Percentiles rank a stretch among this genome's conserved stretches.
Evolutionary conservation across 2,113 vertebrate species (phyloP).

Genomic region (Elanus axillaris): DNA sequence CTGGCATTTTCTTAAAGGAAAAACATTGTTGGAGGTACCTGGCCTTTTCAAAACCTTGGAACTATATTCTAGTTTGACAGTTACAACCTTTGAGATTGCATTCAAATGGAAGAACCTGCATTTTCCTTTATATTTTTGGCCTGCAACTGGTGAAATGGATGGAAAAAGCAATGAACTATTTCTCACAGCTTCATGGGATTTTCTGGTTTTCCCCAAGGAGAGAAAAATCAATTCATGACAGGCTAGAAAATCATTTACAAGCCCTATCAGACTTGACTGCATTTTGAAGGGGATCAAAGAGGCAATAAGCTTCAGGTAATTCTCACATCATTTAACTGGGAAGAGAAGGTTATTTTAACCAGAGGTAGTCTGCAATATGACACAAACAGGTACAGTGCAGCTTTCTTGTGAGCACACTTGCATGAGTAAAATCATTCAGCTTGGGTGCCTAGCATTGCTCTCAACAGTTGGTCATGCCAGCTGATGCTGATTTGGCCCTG

Average conservation of each 20-base stretch:
- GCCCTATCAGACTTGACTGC: neutral
- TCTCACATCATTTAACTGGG: neutral
- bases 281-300: slow-evolving; percentile 2
- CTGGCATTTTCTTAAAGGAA: neutral
- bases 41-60: slow-evolving; percentile 33
- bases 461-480: neutral
- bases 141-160: neutral
- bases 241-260: neutral
- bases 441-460: neutral
- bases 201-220: neutral
- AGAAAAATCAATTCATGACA: neutral
- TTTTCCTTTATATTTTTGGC: neutral
- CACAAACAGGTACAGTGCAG: neutral
- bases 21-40: neutral
- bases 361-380: neutral
- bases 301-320: neutral
- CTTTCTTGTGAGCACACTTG: neutral
- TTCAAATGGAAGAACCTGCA: neutral
- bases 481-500: neutral
- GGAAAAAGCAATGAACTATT: neutral
- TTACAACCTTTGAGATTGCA: slow-evolving; percentile 12
- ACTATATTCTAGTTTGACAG: slow-evolving; percentile 28
- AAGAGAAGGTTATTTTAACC: neutral
- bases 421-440: neutral
- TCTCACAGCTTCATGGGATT: neutral